Percentiles rank a stretch among this genome's conserved stretches.
These are phyloP conservation scores for Spinus pinus DNA, from an alignment of 2,797 vertebrate genomes.

Conservation along the genomic window DNA sequence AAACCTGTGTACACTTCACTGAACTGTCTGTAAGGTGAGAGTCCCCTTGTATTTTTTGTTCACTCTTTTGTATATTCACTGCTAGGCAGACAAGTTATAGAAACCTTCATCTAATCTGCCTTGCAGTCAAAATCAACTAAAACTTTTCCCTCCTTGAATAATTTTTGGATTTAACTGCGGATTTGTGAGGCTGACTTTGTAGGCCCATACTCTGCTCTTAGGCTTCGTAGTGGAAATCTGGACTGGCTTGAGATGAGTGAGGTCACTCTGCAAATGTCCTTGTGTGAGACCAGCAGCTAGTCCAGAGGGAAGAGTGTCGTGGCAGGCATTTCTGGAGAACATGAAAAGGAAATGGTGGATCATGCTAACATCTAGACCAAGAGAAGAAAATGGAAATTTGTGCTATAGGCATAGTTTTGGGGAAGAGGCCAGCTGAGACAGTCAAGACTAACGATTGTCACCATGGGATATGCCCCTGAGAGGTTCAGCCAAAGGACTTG, in stretches of 20 bases:
- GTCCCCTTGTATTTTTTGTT: not conserved
- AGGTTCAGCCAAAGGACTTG: constrained; percentile 70
- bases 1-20: not conserved
- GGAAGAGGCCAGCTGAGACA: not conserved
- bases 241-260: not conserved
- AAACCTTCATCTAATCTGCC: not conserved
- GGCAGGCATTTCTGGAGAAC: not conserved
- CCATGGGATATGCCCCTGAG: constrained; percentile 10
- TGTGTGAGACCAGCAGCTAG: not conserved
- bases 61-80: not conserved
- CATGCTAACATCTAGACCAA: not conserved
- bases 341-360: not conserved
- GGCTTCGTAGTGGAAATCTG: not conserved
- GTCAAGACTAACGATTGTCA: constrained; percentile 19
- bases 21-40: not conserved
- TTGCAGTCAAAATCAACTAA: not conserved
- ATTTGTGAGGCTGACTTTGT: not conserved
- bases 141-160: not conserved
- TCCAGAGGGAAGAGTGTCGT: not conserved
- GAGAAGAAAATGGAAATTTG: not conserved
- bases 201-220: not conserved
- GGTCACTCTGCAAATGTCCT: not conserved
- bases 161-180: not conserved
- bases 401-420: not conserved
- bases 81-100: not conserved